Conservation (phyloP, 2,888 invertebrate species). For the Zaprionus lineosus region DNA sequence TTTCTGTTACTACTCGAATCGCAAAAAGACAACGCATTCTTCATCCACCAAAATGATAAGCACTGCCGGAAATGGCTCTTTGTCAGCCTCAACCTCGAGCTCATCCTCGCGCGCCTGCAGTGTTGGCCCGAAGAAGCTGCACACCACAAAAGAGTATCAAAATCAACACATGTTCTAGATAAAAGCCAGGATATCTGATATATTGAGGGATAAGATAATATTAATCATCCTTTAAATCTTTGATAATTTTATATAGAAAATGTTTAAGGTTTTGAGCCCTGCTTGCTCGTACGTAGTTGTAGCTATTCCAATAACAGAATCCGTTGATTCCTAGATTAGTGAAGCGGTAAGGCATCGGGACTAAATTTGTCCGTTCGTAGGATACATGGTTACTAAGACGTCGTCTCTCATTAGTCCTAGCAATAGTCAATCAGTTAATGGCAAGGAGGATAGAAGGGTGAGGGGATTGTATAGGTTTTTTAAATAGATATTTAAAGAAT, state of each 20-base stretch:
- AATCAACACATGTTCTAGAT: slow-evolving; percentile 65
- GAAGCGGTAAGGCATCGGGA: too few species aligned
- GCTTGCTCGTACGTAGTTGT: slow-evolving; percentile 34
- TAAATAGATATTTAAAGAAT: slow-evolving; percentile 45
- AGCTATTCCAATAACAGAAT: slow-evolving; percentile 27
- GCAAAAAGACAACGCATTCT: slow-evolving; percentile 55
- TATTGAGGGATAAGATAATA: too few species aligned
- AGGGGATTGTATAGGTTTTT: too few species aligned
- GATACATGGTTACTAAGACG: too few species aligned
- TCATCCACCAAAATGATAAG: slow-evolving; percentile 36
- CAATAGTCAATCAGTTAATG: too few species aligned
- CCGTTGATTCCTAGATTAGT: too few species aligned
- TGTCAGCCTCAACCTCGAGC: slow-evolving; percentile 67
- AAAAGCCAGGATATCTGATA: too few species aligned
- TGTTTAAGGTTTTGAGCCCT: slow-evolving; percentile 33
- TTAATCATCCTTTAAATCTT: too few species aligned
- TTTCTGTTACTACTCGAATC: slow-evolving; percentile 81
- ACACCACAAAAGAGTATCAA: slow-evolving; percentile 46
- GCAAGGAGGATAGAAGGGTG: neutral
- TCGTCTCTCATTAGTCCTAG: too few species aligned
- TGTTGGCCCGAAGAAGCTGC: slow-evolving; percentile 53
- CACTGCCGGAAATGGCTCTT: slow-evolving; percentile 64
- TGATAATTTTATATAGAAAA: slow-evolving; percentile 61
- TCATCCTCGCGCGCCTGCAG: slow-evolving; percentile 70
- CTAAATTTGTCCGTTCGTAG: too few species aligned